Evolutionary conservation across 1,140 invertebrate genomes (phyloP).

Genomic region (Neuroterus valhalla): DNA sequence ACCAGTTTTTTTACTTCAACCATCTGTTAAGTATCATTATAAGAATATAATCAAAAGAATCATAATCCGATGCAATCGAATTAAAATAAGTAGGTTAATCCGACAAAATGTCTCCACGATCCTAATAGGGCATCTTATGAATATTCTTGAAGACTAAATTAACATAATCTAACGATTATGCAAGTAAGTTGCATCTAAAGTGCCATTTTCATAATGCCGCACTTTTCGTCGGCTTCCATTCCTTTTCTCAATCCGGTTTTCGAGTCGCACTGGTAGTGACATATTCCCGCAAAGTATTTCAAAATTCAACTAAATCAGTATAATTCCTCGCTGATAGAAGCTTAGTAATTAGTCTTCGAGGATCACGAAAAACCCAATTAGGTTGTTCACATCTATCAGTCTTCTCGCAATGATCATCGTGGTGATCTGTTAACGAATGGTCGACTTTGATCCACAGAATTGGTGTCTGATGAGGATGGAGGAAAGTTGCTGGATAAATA

Average conservation of each 20-base stretch:
- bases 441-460: constrained; percentile 12
- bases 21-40: no score
- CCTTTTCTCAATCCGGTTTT: background rate
- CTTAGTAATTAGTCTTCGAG: constrained; percentile 24
- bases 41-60: no score
- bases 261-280: background rate
- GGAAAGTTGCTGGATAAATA: constrained; percentile 16
- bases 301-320: constrained; percentile 6
- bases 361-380: constrained; percentile 31
- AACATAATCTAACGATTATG: no score
- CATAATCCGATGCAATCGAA: no score
- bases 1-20: no score
- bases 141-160: no score
- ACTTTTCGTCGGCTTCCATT: background rate
- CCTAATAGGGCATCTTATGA: no score
- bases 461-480: background rate
- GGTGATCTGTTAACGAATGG: constrained; percentile 1
- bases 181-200: no score
- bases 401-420: constrained; percentile 2
- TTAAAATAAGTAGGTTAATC: no score
- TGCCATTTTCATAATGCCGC: no score
- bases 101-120: no score
- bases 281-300: background rate
- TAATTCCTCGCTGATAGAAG: constrained; percentile 5
- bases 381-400: constrained; percentile 20